These are phyloP conservation scores for Hetaerina americana DNA, from an alignment of 1,140 invertebrate species.

Conservation along the genomic window DNA sequence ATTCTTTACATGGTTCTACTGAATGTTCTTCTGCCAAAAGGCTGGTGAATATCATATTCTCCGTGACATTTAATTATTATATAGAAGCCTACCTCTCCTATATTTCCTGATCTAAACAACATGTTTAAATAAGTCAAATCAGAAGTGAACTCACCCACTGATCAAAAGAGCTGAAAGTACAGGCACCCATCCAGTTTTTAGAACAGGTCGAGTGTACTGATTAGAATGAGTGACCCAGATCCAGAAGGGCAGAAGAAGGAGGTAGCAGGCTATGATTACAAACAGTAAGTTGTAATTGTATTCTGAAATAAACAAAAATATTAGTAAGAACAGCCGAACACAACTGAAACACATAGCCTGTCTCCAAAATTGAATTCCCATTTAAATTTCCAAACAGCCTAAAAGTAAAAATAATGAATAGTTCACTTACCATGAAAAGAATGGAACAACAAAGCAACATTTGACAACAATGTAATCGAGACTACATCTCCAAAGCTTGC, in stretches of 20 bases:
- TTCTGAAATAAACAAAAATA: no score
- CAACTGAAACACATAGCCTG: no score
- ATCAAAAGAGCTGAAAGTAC: conserved; percentile 75
- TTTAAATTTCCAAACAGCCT: no score
- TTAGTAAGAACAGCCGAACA: no score
- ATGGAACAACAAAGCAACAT: conserved; percentile 58
- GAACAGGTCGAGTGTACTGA: conserved; percentile 61
- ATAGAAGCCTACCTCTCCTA: no score
- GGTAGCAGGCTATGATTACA: conserved; percentile 29
- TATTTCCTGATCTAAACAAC: background rate
- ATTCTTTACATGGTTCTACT: no score
- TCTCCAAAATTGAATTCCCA: no score
- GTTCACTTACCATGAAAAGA: conserved; percentile 41
- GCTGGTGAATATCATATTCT: no score
- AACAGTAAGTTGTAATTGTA: background rate
- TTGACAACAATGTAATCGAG: conserved; percentile 67
- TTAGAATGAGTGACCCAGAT: conserved; percentile 60
- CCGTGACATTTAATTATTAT: no score
- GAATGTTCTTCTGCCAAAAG: no score
- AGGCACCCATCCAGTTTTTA: conserved; percentile 73
- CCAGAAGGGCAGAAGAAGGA: conserved; percentile 65
- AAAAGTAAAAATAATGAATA: no score
- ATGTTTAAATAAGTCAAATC: background rate
- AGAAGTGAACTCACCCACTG: conserved; percentile 57
- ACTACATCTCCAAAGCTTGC: conserved; percentile 90